A percentile compares a stretch with the other conserved stretches of the same genome.
These are phyloP conservation scores for Parazoanthus swiftii DNA, from an alignment of 92 coral and sea anemone species.

Conservation along the genomic window DNA sequence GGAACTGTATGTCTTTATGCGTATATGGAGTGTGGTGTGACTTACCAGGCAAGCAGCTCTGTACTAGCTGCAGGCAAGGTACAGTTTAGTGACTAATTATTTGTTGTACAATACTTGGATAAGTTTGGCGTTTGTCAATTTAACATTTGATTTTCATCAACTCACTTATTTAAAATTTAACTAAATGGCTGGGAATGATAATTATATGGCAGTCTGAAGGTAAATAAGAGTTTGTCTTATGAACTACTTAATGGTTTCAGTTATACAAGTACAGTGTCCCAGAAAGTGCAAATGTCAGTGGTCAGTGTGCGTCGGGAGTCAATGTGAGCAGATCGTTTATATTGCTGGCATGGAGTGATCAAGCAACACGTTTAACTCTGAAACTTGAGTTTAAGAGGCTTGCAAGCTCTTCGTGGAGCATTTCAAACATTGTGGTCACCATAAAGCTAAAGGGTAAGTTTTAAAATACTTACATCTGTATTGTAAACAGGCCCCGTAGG, in stretches of 20 bases:
- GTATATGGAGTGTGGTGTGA: conserved; percentile 26
- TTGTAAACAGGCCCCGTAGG: too few relatives aligned
- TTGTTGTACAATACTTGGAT: too few relatives aligned
- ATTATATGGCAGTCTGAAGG: too few relatives aligned
- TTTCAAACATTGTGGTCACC: neutral
- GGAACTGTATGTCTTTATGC: conserved; percentile 29
- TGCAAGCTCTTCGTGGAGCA: neutral
- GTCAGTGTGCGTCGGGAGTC: neutral
- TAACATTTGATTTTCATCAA: too few relatives aligned
- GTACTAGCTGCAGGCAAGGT: neutral
- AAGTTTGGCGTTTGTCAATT: too few relatives aligned
- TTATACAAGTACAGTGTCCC: neutral
- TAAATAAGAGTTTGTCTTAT: neutral
- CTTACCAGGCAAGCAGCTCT: neutral
- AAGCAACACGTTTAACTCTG: neutral
- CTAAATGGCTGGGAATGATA: too few relatives aligned
- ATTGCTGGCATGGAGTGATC: conserved; percentile 1
- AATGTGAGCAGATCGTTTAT: neutral
- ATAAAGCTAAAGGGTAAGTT: neutral
- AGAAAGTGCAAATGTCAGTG: neutral
- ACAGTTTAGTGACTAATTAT: too few relatives aligned
- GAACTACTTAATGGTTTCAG: neutral
- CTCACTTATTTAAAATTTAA: too few relatives aligned
- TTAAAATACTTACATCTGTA: neutral
- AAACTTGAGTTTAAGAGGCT: neutral